Evolutionary conservation across 2,797 vertebrate species (phyloP).

Genomic region (Cossypha heuglini): DNA sequence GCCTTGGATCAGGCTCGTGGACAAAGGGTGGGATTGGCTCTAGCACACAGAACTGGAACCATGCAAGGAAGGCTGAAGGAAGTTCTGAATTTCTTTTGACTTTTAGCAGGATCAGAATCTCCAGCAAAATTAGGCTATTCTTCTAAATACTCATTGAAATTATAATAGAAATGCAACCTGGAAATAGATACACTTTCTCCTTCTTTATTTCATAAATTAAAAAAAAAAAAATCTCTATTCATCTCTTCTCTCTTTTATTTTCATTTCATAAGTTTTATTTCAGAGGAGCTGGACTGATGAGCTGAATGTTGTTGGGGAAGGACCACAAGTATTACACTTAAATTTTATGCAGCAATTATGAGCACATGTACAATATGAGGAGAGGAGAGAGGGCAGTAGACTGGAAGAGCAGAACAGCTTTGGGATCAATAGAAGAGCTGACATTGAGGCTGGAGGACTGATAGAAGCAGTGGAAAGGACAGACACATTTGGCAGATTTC

Average conservation of each 20-base stretch:
- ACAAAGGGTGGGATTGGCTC: not conserved
- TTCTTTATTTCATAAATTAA: not conserved
- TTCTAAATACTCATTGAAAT: not conserved
- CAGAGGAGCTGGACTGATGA: not conserved
- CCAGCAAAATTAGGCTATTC: not conserved
- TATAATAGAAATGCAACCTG: not conserved
- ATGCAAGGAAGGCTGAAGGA: not conserved
- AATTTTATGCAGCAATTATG: not conserved
- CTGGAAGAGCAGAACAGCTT: slow-evolving; percentile 50
- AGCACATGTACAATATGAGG: not conserved
- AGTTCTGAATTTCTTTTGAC: not conserved
- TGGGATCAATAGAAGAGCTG: slow-evolving; percentile 63
- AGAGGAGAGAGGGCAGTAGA: slow-evolving; percentile 11
- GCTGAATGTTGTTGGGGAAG: not conserved
- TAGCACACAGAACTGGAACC: not conserved
- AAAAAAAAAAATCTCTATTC: not conserved
- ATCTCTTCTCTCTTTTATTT: not conserved
- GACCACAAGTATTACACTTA: not conserved
- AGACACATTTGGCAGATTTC: slow-evolving; percentile 55
- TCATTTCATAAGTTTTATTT: not conserved
- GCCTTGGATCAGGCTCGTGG: not conserved
- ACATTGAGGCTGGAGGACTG: slow-evolving; percentile 46
- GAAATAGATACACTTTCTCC: not conserved
- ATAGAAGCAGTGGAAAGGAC: slow-evolving; percentile 32
- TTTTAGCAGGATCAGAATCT: not conserved